Percentiles rank a stretch among this genome's conserved stretches.
phyloP scores from a whole-genome alignment of 2,113 vertebrate species.

The Amblyornis subalaris region DNA sequence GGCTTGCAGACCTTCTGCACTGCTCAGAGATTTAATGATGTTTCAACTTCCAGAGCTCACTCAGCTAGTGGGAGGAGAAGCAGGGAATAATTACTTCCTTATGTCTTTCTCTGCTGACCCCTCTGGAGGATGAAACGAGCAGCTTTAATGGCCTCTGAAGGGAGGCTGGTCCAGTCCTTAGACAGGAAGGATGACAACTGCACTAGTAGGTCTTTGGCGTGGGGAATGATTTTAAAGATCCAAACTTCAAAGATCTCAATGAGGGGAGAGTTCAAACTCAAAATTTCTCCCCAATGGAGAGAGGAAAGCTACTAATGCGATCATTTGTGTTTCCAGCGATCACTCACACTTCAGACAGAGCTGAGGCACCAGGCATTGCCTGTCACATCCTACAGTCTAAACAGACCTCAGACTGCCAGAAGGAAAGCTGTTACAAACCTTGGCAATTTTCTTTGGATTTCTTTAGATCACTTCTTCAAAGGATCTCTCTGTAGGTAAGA shows the following conservation, averaged over 20 bases:
- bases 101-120: neutral
- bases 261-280: slow-evolving; percentile 7
- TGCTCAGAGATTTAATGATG: slow-evolving; percentile 36
- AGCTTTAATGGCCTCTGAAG: slow-evolving; percentile 31
- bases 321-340: neutral
- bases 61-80: neutral
- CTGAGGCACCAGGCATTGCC: slow-evolving; percentile 15
- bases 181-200: neutral
- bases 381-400: slow-evolving; percentile 21
- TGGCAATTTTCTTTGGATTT: slow-evolving; percentile 3
- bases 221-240: slow-evolving; percentile 3
- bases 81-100: slow-evolving; percentile 49
- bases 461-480: neutral
- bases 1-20: neutral
- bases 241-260: slow-evolving; percentile 6
- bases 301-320: neutral
- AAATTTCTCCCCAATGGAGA: neutral
- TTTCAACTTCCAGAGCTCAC: neutral
- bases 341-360: neutral
- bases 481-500: neutral
- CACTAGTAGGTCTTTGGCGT: neutral
- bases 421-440: slow-evolving; percentile 25
- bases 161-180: neutral
- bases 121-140: neutral
- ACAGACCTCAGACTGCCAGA: neutral